A percentile compares a stretch with the other conserved stretches of the same genome.
Conservation (phyloP, 2,888 invertebrate genomes). For the Elmis aenea region DNA sequence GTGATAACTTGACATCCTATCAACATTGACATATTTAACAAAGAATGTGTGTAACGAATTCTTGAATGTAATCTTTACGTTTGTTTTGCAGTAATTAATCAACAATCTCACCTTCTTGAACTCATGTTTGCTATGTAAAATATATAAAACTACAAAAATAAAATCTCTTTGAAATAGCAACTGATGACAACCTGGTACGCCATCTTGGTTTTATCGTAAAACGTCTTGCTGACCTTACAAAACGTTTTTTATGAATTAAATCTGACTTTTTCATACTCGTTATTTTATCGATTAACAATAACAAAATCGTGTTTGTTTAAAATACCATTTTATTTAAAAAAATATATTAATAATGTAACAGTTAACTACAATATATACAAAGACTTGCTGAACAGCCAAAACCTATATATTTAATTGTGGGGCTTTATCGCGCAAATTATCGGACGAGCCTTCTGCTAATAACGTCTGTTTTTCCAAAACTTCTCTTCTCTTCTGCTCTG, state of each 20-base stretch:
- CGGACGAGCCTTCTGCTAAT: constrained; percentile 48
- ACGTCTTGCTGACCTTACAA: constrained; percentile 12
- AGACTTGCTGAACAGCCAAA: neutral
- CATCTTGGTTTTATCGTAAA: constrained; percentile 38
- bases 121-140: constrained; percentile 33
- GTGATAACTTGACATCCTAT: constrained; percentile 2
- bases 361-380: no score
- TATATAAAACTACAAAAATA: constrained; percentile 23
- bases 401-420: neutral
- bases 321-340: neutral
- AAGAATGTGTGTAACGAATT: constrained; percentile 2
- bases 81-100: neutral
- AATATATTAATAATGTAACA: no score
- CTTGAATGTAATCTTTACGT: neutral
- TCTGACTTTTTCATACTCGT: neutral
- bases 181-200: constrained; percentile 29
- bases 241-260: constrained; percentile 5
- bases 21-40: constrained; percentile 12
- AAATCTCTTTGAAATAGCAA: constrained; percentile 26
- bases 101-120: constrained; percentile 37
- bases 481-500: constrained; percentile 41
- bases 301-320: neutral
- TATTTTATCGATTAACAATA: neutral
- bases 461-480: constrained; percentile 44
- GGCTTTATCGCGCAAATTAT: constrained; percentile 41